Base-by-base conservation (phyloP, 2,797 vertebrate genomes). In the Gymnodraco acuticeps region DNA sequence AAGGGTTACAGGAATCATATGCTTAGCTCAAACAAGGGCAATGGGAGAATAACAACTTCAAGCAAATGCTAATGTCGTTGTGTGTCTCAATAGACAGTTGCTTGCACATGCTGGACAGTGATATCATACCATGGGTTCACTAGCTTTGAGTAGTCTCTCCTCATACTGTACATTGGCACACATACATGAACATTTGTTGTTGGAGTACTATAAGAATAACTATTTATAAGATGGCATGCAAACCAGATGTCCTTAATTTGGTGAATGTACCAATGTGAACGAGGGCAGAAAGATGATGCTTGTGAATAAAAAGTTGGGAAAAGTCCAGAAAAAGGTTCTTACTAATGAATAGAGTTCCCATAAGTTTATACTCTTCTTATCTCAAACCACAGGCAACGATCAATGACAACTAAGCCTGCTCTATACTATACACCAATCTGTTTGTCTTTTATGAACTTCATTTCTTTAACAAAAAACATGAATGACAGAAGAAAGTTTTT, bases 361-460 rank as follows among this genome's bases (percentile, higher is more conserved):
- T 45, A 38, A 50, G 47, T 54, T 31, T 33, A 42, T 70, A 73
- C 73, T 71, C 63, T 67, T 54, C 51, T 74, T 62, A 71, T 63
- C 71, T 67, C n/a, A 46, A 72, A 67, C 62, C 46, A 46, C 68
- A 73, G 50, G 17, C 42, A 51, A n/a, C 10, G 0, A 58, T 73
- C 14, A 3, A 55, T 55, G 54, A 53, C 45, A 56, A 31, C 46
- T 23, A n/a, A 58, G 19, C 20, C 23, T 5, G 12, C 19, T 27
- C 47, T 7, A 38, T 15, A 5, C 5, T n/a, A n/a, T 5, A 51
- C 23, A 10, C 51, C 10, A 14, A 4, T 54, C 10, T 41, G 6
- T 20, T 58, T 47, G 27, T 31, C 17, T 42, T 63, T 60, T n/a
- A 48, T n/a, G 12, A 20, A 23, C 20, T 27, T 8, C 1, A 20